These are phyloP conservation scores for Arctopsyche grandis DNA, from an alignment of 1,140 invertebrate genomes.

Conservation along the genomic window DNA sequence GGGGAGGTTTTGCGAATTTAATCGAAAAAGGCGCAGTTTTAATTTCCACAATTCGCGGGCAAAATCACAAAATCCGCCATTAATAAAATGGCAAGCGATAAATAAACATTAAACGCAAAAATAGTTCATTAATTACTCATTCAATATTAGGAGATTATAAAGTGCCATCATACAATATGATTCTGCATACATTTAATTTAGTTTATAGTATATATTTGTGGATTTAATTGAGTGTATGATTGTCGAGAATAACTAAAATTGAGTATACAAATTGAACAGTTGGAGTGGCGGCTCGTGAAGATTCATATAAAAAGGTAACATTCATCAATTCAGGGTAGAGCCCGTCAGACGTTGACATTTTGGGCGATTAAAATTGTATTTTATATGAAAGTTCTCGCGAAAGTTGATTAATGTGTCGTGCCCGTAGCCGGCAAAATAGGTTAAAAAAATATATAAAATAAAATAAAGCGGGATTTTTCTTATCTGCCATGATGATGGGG, in stretches of 20 bases:
- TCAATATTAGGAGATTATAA: too few species aligned
- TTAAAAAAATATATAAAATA: neutral
- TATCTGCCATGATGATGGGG: conserved; percentile 24
- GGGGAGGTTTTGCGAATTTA: neutral
- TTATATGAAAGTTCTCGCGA: conserved; percentile 28
- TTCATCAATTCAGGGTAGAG: conserved; percentile 37
- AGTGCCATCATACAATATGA: too few species aligned
- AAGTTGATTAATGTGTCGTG: conserved; percentile 42
- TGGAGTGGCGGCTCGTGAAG: neutral
- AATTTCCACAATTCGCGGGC: neutral
- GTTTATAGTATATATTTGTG: too few species aligned
- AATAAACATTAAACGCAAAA: too few species aligned
- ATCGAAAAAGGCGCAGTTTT: conserved; percentile 12
- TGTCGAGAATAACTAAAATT: neutral
- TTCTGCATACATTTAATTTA: too few species aligned
- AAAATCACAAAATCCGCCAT: too few species aligned
- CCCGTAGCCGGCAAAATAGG: neutral
- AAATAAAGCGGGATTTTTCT: neutral
- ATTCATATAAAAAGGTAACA: conserved; percentile 28
- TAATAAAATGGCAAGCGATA: too few species aligned
- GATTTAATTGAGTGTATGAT: too few species aligned
- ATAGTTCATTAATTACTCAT: too few species aligned
- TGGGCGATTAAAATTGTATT: conserved; percentile 42
- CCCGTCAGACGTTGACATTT: conserved; percentile 37
- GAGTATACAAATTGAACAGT: conserved; percentile 1